Percentiles rank a stretch among this genome's conserved stretches.
Evolutionary conservation across 2,888 invertebrate species (phyloP).

Genomic region (Polia nebulosa): DNA sequence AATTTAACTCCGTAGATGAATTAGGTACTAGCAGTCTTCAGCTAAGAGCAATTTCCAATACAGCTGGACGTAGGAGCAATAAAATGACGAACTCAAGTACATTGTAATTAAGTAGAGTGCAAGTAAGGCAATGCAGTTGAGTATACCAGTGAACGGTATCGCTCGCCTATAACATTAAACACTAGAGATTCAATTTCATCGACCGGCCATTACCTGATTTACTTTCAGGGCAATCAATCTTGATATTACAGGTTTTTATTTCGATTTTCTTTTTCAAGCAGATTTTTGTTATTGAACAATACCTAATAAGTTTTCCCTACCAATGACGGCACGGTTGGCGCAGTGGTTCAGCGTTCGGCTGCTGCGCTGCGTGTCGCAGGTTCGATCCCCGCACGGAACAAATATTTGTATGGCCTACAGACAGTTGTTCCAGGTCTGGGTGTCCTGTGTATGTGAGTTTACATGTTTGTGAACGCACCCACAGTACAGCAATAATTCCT

Average conservation of each 20-base stretch:
- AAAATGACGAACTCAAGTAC: slow-evolving; percentile 32
- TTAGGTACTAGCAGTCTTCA: background rate
- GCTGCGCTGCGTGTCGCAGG: no score
- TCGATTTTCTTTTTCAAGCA: background rate
- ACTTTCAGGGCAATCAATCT: slow-evolving; percentile 27
- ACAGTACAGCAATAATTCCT: no score
- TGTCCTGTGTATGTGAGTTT: no score
- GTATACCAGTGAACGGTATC: slow-evolving; percentile 9
- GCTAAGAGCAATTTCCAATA: background rate
- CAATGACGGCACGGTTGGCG: no score
- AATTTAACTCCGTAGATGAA: background rate
- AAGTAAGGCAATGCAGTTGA: slow-evolving; percentile 20
- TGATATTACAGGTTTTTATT: background rate
- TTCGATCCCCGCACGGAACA: no score
- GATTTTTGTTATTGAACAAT: no score
- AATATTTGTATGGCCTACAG: no score
- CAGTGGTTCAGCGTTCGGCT: no score
- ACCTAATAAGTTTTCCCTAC: no score
- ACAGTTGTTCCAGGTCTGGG: no score
- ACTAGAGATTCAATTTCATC: slow-evolving; percentile 51
- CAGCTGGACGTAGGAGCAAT: slow-evolving; percentile 16
- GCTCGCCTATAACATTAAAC: slow-evolving; percentile 31
- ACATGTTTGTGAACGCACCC: no score
- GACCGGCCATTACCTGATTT: slow-evolving; percentile 25
- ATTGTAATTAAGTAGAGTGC: slow-evolving; percentile 48